Conservation (phyloP, 2,888 invertebrate species). For the Leucania comma region DNA sequence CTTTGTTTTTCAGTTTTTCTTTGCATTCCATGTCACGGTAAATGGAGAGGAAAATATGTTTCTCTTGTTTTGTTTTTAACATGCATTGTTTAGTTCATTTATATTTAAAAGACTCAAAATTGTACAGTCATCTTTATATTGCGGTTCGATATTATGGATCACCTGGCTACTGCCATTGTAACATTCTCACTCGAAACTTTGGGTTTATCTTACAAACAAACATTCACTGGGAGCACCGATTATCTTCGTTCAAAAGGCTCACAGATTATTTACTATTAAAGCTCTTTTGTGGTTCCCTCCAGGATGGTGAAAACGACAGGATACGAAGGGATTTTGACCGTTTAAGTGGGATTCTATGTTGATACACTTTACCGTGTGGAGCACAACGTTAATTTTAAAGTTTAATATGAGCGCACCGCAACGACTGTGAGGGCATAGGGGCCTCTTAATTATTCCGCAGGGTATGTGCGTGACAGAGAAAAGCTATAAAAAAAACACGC, state of each 20-base stretch:
- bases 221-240: constrained; percentile 53
- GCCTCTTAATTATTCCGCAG: constrained; percentile 63
- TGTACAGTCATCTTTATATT: neutral
- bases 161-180: neutral
- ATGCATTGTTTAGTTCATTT: neutral
- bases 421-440: constrained; percentile 46
- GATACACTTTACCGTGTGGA: constrained; percentile 51
- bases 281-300: constrained; percentile 18
- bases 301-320: constrained; percentile 1
- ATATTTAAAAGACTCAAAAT: neutral
- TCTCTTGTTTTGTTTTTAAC: neutral
- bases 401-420: constrained; percentile 59
- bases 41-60: neutral
- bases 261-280: constrained; percentile 59
- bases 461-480: constrained; percentile 58
- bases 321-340: constrained; percentile 30
- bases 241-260: constrained; percentile 62
- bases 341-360: constrained; percentile 63
- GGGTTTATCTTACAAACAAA: constrained; percentile 44
- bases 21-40: too few species aligned
- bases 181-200: neutral
- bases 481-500: constrained; percentile 52
- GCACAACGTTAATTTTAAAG: constrained; percentile 65
- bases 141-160: neutral
- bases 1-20: too few species aligned